Evolutionary conservation across 2,888 invertebrate genomes (phyloP).

Genomic region (Sarcophaga subvicina): DNA sequence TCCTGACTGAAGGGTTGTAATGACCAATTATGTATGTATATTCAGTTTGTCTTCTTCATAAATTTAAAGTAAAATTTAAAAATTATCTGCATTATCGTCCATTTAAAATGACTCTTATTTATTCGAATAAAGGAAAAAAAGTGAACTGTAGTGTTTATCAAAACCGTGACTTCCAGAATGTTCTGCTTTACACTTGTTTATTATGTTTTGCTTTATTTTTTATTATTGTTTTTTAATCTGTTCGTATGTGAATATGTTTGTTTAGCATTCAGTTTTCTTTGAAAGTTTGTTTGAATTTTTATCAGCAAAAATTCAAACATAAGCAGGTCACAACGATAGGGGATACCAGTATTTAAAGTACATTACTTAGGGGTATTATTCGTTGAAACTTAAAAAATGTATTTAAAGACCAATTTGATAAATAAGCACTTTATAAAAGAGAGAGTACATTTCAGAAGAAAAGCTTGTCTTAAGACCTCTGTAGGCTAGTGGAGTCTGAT

Average conservation of each 20-base stretch:
- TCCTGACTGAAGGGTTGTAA: too few species aligned
- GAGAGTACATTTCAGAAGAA: too few species aligned
- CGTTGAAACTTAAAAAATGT: background rate
- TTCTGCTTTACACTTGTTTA: background rate
- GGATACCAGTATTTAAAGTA: background rate
- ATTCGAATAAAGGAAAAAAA: background rate
- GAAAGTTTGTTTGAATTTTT: slow-evolving; percentile 12
- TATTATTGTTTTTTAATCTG: background rate
- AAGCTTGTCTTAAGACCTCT: too few species aligned
- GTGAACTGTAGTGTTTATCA: background rate
- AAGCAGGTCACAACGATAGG: background rate
- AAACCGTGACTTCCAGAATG: background rate
- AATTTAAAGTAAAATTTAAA: too few species aligned
- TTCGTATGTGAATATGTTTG: background rate
- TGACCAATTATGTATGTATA: too few species aligned
- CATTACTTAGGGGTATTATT: background rate
- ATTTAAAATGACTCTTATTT: too few species aligned
- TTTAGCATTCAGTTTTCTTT: background rate
- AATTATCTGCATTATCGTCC: too few species aligned
- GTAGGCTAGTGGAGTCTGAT: too few species aligned
- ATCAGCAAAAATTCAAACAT: background rate
- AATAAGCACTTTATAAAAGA: too few species aligned
- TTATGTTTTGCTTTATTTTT: background rate
- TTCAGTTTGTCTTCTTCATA: too few species aligned
- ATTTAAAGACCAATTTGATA: too few species aligned